These are phyloP conservation scores for Brachystomella parvula DNA, from an alignment of 1,140 invertebrate species.

Conservation along the genomic window DNA sequence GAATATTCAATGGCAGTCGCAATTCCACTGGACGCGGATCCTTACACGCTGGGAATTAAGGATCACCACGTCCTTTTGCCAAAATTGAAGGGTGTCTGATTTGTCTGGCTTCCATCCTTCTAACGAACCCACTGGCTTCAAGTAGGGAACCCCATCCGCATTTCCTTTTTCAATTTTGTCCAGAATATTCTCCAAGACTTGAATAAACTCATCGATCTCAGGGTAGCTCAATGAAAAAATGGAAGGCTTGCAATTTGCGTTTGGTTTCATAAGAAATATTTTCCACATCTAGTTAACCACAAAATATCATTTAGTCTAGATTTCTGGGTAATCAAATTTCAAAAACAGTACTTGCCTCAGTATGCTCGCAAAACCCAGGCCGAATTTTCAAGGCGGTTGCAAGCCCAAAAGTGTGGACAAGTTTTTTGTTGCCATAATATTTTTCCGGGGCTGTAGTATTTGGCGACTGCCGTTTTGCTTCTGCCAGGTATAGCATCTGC, in stretches of 20 bases:
- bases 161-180: not conserved
- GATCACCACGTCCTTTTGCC: not conserved
- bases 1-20: too few species aligned
- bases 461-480: not conserved
- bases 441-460: not conserved
- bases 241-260: not conserved
- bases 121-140: not conserved
- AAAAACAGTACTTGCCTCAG: not conserved
- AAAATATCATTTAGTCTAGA: not conserved
- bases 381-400: not conserved
- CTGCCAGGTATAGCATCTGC: not conserved
- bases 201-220: not conserved
- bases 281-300: not conserved
- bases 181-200: not conserved
- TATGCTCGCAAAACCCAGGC: not conserved
- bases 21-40: not conserved
- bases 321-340: too few species aligned
- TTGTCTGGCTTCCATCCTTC: not conserved
- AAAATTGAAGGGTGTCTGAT: not conserved
- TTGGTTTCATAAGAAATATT: not conserved
- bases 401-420: not conserved
- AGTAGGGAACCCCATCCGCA: not conserved
- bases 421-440: not conserved
- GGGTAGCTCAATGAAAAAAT: not conserved
- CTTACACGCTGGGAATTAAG: not conserved